Evolutionary conservation across 2,113 vertebrate genomes (phyloP).

Genomic region (Cranoglanis bouderius): DNA sequence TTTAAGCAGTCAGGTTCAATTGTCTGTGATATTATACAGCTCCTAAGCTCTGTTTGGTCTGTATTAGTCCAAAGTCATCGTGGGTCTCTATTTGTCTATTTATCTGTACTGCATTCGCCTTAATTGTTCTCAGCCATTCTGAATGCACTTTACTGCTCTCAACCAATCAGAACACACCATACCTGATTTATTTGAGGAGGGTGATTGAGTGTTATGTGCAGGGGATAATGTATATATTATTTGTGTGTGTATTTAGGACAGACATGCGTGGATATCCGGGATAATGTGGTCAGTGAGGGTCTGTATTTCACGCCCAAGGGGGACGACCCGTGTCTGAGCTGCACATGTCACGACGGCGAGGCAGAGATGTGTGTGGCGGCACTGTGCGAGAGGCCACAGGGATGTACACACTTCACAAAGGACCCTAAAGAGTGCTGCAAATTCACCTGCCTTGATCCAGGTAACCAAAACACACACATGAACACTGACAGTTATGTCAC

Average conservation of each 20-base stretch:
- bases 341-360: constrained; percentile 94
- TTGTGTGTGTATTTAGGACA: constrained; percentile 76
- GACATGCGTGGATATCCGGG: constrained; percentile 96
- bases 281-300: constrained; percentile 95
- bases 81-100: not conserved
- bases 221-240: not conserved
- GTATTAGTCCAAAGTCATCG: not conserved
- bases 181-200: not conserved
- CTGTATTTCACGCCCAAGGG: constrained; percentile 98
- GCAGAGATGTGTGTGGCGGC: constrained; percentile 97
- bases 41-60: not conserved
- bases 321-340: constrained; percentile 94
- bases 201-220: not conserved
- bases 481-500: not conserved
- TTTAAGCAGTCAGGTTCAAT: not conserved
- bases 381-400: constrained; percentile 92
- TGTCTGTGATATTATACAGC: not conserved
- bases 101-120: not conserved
- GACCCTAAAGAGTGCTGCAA: constrained; percentile 99
- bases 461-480: constrained; percentile 63
- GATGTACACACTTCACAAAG: constrained; percentile 92
- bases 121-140: not conserved
- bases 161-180: not conserved
- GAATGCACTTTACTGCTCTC: not conserved
- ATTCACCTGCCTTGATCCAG: constrained; percentile 94